Evolutionary conservation across 2,888 invertebrate species (phyloP).

Genomic region (Empis livida): DNA sequence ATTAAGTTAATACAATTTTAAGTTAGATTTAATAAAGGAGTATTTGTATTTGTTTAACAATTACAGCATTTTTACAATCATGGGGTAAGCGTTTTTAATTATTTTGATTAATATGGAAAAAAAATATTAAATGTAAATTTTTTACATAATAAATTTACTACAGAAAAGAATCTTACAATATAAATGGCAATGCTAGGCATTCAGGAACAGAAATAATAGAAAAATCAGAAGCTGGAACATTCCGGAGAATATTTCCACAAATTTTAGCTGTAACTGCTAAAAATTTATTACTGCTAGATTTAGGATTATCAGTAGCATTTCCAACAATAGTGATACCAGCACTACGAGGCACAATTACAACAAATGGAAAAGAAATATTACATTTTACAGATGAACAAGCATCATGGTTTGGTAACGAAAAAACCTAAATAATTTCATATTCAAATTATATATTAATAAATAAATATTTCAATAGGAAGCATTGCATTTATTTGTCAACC

Average conservation of each 20-base stretch:
- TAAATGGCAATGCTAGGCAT: not conserved
- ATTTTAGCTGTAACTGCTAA: slow-evolving; percentile 42
- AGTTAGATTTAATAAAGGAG: no score
- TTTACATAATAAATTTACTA: not conserved
- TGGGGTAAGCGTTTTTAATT: no score
- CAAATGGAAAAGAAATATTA: slow-evolving; percentile 29
- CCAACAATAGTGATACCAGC: slow-evolving; percentile 46
- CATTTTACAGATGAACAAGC: slow-evolving; percentile 41
- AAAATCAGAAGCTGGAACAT: slow-evolving; percentile 11
- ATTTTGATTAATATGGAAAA: no score
- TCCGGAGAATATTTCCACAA: slow-evolving; percentile 19
- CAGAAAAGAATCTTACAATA: not conserved
- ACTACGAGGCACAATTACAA: slow-evolving; percentile 36
- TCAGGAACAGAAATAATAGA: not conserved
- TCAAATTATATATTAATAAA: not conserved
- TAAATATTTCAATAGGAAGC: slow-evolving; percentile 34
- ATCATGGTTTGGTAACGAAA: slow-evolving; percentile 44
- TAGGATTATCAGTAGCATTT: slow-evolving; percentile 45
- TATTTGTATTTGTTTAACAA: no score
- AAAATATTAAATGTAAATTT: no score
- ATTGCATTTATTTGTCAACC: slow-evolving; percentile 45
- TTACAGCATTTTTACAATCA: no score
- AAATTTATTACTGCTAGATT: slow-evolving; percentile 41
- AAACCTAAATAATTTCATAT: not conserved
- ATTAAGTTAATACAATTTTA: no score